Base-by-base conservation (phyloP, 1,140 invertebrate genomes). In the Nymphalis io region DNA sequence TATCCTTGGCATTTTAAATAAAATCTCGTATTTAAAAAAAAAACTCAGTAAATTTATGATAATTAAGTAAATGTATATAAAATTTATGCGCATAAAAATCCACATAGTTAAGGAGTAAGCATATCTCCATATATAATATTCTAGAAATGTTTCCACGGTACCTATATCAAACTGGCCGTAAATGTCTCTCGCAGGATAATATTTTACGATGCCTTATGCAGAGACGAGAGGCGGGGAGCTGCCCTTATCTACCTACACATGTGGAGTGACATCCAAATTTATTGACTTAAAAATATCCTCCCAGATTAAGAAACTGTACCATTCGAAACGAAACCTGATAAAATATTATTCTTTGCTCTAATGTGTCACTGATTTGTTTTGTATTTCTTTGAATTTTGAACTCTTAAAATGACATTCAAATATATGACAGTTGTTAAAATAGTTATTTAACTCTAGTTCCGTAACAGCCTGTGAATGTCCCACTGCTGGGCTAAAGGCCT, bases 191-290 rank as follows among this genome's bases (percentile, higher is more conserved):
- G 60, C 87, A 83, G 83, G 87, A 88, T 91, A 85, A 89, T 91
- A 91, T 91, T 90, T 91, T 89, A 91, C 83, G 87, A 85, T 60
- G 77, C 76, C 84, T 81, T 82, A 85, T 73, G 76, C 46, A 51
- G 79, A 76, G 73, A 67, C 73, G 79, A 79, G 76, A 78, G 80
- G 83, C 78, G 79, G 75, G 68, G 73, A 71, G 65, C 77, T 84
- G 79, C 81, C 83, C 85, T 88, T 79, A 82, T 83, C 82, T 81
- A 81, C 83, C 85, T 83, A 81, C 87, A 89, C 85, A 89, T 89
- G 85, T 89, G 82, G 77, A 76, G 68, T 84, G 88, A 90, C 89
- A 89, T 79, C 83, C 85, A 87, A 90, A 90, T 89, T 91, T 91
- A 90, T 91, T 82, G 88, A 83, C 85, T 85, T 82, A 84, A 89